Base-by-base conservation (phyloP, 2,113 vertebrate genomes). In the Brachionichthys hirsutus region DNA sequence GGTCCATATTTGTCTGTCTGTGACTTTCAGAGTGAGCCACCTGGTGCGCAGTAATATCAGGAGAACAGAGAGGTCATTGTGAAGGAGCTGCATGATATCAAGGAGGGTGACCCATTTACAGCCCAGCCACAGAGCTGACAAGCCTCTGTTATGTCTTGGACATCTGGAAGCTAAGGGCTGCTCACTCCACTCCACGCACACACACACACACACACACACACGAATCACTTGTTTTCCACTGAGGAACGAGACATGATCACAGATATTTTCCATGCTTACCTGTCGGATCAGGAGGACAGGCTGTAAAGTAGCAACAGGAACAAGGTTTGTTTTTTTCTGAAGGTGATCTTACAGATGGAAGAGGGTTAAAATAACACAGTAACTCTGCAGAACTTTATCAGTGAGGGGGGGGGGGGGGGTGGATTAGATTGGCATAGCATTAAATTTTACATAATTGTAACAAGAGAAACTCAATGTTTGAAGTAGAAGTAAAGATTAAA, bases 61-160 rank as follows among this genome's bases (percentile, higher is more conserved):
- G 58, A 65, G 81, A 90, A 90, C 90, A 90, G 76, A 80, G 84
- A 77, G 86, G 84, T 89, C 85, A 88, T 88, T 91, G 90, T 91
- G 71, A 81, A 72, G 60, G 73, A 73, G 84, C 81, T 57, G 83
- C 79, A 83, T 82, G 87, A 88, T 88, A 87, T 87, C 66, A 73
- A 85, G 80, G 69, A 83, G 85, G 78, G 75, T 85, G 87, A 90
- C 90, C 88, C 85, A 84, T 87, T 90, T 87, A 87, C 74, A 86
- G 82, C 72, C 54, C 68, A 53, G 73, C 75, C 80, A 60, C 73
- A 54, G 83, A 74, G 74, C 82, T 85, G 72, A 83, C 84, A 87
- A 77, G 78, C 77, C 64, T 70, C 85, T 88, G 89, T 84, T 88
- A 86, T 88, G 84, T 81, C 76, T 82, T 14, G 82, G 81, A 84